phyloP scores from a whole-genome alignment of 2,888 invertebrate genomes.

The Coenonympha arcania region DNA sequence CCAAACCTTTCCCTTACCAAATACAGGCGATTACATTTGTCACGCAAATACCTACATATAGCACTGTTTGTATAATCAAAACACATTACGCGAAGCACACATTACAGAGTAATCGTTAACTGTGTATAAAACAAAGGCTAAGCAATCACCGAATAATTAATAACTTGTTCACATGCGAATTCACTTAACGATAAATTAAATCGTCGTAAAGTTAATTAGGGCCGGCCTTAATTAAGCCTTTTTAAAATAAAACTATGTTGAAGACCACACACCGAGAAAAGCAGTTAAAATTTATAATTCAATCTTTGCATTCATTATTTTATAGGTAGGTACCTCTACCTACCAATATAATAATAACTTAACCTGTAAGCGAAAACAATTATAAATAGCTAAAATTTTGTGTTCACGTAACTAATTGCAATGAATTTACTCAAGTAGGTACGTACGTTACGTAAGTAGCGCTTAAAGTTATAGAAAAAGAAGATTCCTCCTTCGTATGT shows the following conservation, averaged over 20 bases:
- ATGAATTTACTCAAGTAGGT: too few relatives aligned
- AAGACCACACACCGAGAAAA: slow-evolving; percentile 35
- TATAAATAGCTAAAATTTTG: too few relatives aligned
- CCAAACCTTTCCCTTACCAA: too few relatives aligned
- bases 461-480: too few relatives aligned
- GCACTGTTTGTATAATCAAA: slow-evolving; percentile 11
- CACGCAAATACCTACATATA: slow-evolving; percentile 8
- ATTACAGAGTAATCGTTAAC: slow-evolving; percentile 12
- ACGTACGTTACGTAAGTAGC: too few relatives aligned
- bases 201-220: slow-evolving; percentile 23
- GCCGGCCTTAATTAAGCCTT: slow-evolving; percentile 8
- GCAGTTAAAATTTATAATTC: slow-evolving; percentile 23
- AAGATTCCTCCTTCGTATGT: too few relatives aligned
- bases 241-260: slow-evolving; percentile 23
- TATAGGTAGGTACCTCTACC: not conserved
- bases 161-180: slow-evolving; percentile 23
- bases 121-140: slow-evolving; percentile 15
- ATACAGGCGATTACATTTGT: not conserved
- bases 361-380: too few relatives aligned
- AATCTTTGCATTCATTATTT: too few relatives aligned
- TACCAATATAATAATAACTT: not conserved
- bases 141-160: slow-evolving; percentile 23
- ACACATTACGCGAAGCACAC: slow-evolving; percentile 10
- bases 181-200: slow-evolving; percentile 32
- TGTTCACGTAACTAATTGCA: too few relatives aligned